phyloP scores from a whole-genome alignment of 1,140 invertebrate species.

The Caenorhabditis remanei region DNA sequence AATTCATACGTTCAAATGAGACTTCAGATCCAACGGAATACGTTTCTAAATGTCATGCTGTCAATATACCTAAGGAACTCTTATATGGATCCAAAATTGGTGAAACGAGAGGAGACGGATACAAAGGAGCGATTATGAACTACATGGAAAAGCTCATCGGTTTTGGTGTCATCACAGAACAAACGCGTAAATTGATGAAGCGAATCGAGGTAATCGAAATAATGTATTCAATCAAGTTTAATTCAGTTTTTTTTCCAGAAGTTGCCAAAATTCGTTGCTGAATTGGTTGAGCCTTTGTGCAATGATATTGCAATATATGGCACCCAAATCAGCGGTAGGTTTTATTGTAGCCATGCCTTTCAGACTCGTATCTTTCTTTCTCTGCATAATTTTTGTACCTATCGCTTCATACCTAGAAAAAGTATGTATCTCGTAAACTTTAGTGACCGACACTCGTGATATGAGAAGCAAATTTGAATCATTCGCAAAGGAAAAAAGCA shows the following conservation, averaged over 20 bases:
- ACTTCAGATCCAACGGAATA: constrained; percentile 14
- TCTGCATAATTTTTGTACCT: not conserved
- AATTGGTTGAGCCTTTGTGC: constrained; percentile 32
- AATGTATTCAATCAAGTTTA: not conserved
- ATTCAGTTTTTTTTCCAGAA: not conserved
- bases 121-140: constrained; percentile 11
- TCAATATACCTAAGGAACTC: constrained; percentile 8
- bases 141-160: constrained; percentile 3
- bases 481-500: constrained; percentile 15
- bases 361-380: not conserved
- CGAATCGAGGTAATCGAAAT: not conserved
- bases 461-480: constrained; percentile 25
- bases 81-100: constrained; percentile 15
- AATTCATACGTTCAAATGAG: not conserved
- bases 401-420: no score
- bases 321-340: constrained; percentile 34
- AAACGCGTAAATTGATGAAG: not conserved
- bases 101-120: constrained; percentile 1
- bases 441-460: constrained; percentile 14
- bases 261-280: constrained; percentile 10
- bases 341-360: no score
- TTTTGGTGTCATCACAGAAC: not conserved
- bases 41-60: constrained; percentile 5
- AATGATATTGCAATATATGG: constrained; percentile 43
- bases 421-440: not conserved